A percentile compares a stretch with the other conserved stretches of the same genome.
phyloP scores from a whole-genome alignment of 1,140 invertebrate genomes.

The Hirudo medicinalis region DNA sequence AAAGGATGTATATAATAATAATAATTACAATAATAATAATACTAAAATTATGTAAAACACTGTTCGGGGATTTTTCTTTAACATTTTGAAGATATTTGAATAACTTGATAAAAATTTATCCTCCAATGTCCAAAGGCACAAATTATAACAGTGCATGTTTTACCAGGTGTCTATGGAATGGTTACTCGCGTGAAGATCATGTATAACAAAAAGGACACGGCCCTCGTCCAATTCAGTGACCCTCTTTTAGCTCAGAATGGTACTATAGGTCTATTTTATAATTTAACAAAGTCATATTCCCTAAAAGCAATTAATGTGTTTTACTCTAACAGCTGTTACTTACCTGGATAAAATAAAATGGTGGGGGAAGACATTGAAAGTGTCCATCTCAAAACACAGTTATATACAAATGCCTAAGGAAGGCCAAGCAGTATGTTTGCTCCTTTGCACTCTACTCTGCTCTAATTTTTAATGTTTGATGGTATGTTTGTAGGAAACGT shows the following conservation, averaged over 20 bases:
- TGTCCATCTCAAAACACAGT: constrained; percentile 92
- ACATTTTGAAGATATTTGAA: too few species aligned
- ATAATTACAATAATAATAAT: too few species aligned
- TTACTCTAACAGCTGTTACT: constrained; percentile 64
- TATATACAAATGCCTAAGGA: constrained; percentile 97
- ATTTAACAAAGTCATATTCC: neutral
- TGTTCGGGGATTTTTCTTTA: too few species aligned
- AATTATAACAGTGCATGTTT: neutral
- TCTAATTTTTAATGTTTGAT: neutral
- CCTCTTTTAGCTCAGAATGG: neutral
- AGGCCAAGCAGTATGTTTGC: constrained; percentile 57
- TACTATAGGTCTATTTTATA: neutral
- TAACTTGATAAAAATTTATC: too few species aligned
- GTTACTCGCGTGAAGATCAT: constrained; percentile 94
- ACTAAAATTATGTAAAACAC: too few species aligned
- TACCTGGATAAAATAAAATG: constrained; percentile 94
- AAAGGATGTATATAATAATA: too few species aligned
- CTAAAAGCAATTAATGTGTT: neutral
- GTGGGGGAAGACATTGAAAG: constrained; percentile 87
- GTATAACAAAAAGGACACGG: constrained; percentile 98
- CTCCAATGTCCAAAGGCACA: too few species aligned
- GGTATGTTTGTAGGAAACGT: neutral
- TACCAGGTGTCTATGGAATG: constrained; percentile 61
- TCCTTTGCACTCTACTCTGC: neutral
- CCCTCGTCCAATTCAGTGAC: constrained; percentile 89